phyloP scores from a whole-genome alignment of 2,113 vertebrate species.

The Caranx melampygus region DNA sequence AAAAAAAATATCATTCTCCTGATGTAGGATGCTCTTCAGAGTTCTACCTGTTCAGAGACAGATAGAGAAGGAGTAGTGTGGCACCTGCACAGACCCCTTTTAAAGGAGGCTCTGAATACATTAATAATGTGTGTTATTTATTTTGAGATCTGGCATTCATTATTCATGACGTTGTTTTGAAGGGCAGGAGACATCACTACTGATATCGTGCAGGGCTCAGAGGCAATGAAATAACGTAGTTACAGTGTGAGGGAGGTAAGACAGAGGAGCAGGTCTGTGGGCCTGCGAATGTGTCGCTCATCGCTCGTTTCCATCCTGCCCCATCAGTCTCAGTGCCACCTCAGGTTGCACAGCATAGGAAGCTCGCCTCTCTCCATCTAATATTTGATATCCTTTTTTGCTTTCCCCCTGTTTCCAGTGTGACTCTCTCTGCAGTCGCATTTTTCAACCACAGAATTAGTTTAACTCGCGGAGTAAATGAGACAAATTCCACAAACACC shows the following conservation, averaged over 20 bases:
- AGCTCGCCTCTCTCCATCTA: background rate
- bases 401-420: background rate
- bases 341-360: slow-evolving; percentile 23
- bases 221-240: slow-evolving; percentile 53
- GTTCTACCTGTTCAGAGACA: slow-evolving; percentile 18
- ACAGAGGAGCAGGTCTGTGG: slow-evolving; percentile 19
- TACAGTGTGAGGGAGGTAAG: slow-evolving; percentile 44
- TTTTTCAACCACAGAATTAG: slow-evolving; percentile 14
- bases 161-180: slow-evolving; percentile 75
- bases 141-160: slow-evolving; percentile 72
- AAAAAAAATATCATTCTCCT: background rate
- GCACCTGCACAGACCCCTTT: slow-evolving; percentile 50
- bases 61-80: slow-evolving; percentile 15
- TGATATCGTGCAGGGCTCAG: slow-evolving; percentile 63
- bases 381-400: slow-evolving; percentile 30
- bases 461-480: background rate
- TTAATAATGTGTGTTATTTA: slow-evolving; percentile 74
- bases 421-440: background rate
- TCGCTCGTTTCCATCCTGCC: slow-evolving; percentile 31
- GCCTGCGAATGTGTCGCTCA: slow-evolving; percentile 26
- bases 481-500: slow-evolving; percentile 35
- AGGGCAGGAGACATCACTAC: slow-evolving; percentile 61
- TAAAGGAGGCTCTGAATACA: slow-evolving; percentile 64
- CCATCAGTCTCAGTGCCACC: slow-evolving; percentile 30
- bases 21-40: slow-evolving; percentile 24